A percentile compares a stretch with the other conserved stretches of the same genome.
These are phyloP conservation scores for Hemaris fuciformis DNA, from an alignment of 2,888 invertebrate genomes.

Conservation along the genomic window DNA sequence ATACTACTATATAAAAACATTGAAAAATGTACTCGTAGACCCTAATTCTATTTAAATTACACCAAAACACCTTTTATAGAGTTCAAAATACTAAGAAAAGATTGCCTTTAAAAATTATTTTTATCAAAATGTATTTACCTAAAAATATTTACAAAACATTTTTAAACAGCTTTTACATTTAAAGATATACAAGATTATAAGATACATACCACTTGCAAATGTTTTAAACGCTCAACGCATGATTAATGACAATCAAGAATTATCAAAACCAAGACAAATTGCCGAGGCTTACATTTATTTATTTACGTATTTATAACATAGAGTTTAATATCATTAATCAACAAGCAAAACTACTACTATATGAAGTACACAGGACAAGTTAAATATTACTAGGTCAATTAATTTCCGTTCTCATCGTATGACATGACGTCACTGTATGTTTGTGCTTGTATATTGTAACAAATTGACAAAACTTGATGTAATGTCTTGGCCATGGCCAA, in stretches of 20 bases:
- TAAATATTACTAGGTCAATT: slow-evolving; percentile 59
- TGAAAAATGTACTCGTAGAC: too few relatives aligned
- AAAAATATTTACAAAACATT: too few relatives aligned
- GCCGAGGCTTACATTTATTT: not conserved
- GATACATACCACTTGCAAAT: not conserved
- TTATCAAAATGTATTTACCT: too few relatives aligned
- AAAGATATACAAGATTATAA: not conserved
- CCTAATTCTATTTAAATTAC: too few relatives aligned
- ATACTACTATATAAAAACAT: too few relatives aligned
- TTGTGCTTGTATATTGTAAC: slow-evolving; percentile 14
- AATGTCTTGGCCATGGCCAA: too few relatives aligned
- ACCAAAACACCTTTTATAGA: too few relatives aligned
- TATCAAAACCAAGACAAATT: slow-evolving; percentile 6
- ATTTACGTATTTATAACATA: not conserved
- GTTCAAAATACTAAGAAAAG: too few relatives aligned
- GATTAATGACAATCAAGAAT: not conserved
- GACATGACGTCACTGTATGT: slow-evolving; percentile 25
- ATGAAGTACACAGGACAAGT: slow-evolving; percentile 31
- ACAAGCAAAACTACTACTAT: slow-evolving; percentile 30
- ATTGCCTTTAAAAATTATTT: too few relatives aligned
- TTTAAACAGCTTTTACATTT: not conserved
- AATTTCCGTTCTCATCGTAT: slow-evolving; percentile 53
- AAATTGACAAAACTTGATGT: not conserved
- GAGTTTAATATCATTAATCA: slow-evolving; percentile 2
- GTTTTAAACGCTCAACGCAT: not conserved